phyloP scores from a whole-genome alignment of 92 coral and sea anemone genomes.

The Zoanthus sansibaricus region DNA sequence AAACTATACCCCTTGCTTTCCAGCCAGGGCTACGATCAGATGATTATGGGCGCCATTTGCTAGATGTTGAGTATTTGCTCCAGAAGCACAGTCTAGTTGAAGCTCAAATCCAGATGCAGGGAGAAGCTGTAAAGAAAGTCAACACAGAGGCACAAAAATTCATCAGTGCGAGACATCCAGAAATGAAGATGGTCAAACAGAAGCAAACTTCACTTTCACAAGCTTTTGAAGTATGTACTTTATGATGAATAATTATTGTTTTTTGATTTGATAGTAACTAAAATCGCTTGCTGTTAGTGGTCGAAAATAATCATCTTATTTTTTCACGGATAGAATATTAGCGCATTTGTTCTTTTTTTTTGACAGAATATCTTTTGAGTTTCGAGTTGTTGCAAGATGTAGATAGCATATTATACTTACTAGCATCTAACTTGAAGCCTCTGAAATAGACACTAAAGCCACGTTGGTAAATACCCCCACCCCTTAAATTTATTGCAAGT shows the following conservation, averaged over 20 bases:
- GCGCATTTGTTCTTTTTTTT: too few species aligned
- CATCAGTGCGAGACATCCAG: slow-evolving; percentile 86
- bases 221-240: slow-evolving; percentile 73
- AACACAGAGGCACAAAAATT: slow-evolving; percentile 74
- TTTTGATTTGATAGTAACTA: neutral
- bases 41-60: slow-evolving; percentile 93
- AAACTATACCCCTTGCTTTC: neutral
- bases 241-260: neutral
- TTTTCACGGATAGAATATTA: too few species aligned
- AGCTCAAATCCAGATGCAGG: slow-evolving; percentile 88
- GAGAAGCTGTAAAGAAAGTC: slow-evolving; percentile 80
- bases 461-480: too few species aligned
- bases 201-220: slow-evolving; percentile 77
- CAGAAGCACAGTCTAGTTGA: slow-evolving; percentile 94
- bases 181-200: slow-evolving; percentile 78
- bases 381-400: too few species aligned
- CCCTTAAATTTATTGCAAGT: too few species aligned
- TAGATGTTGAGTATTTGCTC: slow-evolving; percentile 91
- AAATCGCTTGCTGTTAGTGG: too few species aligned
- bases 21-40: slow-evolving; percentile 88
- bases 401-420: too few species aligned
- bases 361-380: too few species aligned
- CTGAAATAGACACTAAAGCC: too few species aligned
- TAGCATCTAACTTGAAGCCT: too few species aligned
- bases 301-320: too few species aligned